Conservation (phyloP, 2,113 vertebrate genomes). For the Oxyruncus cristatus region DNA sequence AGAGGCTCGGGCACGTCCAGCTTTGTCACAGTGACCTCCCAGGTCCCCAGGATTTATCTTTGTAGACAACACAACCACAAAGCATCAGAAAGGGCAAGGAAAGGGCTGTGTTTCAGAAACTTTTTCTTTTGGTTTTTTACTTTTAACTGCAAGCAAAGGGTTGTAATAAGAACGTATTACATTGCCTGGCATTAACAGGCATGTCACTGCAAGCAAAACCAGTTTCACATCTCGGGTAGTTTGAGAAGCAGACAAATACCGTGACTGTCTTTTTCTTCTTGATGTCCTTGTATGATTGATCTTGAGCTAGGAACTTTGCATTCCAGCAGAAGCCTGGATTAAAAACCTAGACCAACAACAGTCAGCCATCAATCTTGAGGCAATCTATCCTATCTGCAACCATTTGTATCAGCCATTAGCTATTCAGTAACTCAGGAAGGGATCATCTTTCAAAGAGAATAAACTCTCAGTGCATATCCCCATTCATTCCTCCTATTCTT, state of each 20-base stretch:
- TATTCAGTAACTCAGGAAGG: conserved; percentile 58
- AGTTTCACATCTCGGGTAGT: background rate
- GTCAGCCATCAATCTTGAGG: conserved; percentile 56
- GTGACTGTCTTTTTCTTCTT: conserved; percentile 18
- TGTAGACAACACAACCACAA: background rate
- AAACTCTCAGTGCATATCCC: conserved; percentile 24
- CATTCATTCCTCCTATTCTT: conserved; percentile 54
- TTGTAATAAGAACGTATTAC: background rate
- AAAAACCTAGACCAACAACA: conserved; percentile 56
- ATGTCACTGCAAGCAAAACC: conserved; percentile 15
- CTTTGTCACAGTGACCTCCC: background rate
- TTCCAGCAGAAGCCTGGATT: conserved; percentile 58
- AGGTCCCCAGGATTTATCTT: background rate
- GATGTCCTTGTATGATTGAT: conserved; percentile 28
- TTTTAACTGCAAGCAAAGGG: background rate
- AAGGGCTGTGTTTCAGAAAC: background rate
- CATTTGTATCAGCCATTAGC: conserved; percentile 69
- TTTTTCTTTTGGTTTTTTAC: background rate
- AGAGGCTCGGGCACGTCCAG: background rate
- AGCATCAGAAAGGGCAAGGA: background rate
- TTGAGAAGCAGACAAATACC: conserved; percentile 30
- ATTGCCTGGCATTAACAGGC: background rate
- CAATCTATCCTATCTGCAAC: conserved; percentile 48
- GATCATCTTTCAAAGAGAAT: conserved; percentile 73
- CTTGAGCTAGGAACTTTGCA: conserved; percentile 15